Base-by-base conservation (phyloP, 1,140 invertebrate genomes). In the Adoxophyes honmai region DNA sequence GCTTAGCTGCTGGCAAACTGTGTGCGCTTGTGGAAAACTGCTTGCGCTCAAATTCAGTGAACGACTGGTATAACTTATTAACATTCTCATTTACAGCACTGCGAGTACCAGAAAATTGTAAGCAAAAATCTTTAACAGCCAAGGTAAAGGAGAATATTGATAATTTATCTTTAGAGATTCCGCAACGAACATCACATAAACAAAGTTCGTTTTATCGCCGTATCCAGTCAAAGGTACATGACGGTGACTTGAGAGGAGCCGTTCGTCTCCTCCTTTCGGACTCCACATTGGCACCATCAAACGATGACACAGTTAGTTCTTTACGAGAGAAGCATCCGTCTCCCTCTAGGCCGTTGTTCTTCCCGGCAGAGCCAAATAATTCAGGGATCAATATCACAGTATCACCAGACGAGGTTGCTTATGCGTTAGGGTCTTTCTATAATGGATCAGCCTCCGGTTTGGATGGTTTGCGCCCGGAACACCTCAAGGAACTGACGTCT, bases 381-480 rank as follows among this genome's bases (percentile, higher is more conserved):
- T 4, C 34, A n/a, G n/a, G n/a, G n/a, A 4, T 38, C 4, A 11
- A 15, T 60, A 13, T n/a, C n/a, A 11, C 52, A 7, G 53, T 44
- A 4, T 10, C 21, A 3, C 3, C 4, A 0, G 21, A 38, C 8
- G 38, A 52, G 10, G 51, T 53, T 4, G 28, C n/a, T 5, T 11
- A 18, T 7, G 52, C 59, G 1, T 21, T 60, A 9, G 4, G n/a
- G 5, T 34, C 44, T 1, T 60, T 60, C 34, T 48, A 52, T 11
- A 60, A 36, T 28, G 59, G 59, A 0, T 60, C 59, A 0, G 59
- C 59, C 0, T 13, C 38, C 5, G 59, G 59, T 9, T 8, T 60
- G 10, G 59, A 55, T 28, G 59, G 59, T 4, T 33, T 60, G 10
- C 37, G 59, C 34, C 53, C 59, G 1, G 16, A 54, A n/a, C 59